These are phyloP conservation scores for Rhyacophila evoluta DNA, from an alignment of 2,888 invertebrate genomes.

Conservation along the genomic window DNA sequence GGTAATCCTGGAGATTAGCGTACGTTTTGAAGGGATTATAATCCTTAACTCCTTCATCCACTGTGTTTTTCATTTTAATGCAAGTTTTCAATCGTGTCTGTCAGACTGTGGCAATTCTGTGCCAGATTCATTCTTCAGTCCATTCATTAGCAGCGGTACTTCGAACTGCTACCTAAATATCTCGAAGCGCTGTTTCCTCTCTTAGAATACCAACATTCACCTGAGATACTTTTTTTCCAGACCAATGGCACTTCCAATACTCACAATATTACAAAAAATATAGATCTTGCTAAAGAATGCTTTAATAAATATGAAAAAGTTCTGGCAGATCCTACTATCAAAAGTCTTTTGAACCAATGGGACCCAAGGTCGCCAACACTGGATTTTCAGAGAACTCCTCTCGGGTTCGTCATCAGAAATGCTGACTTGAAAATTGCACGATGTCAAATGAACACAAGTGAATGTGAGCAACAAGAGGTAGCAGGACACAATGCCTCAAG, in stretches of 20 bases:
- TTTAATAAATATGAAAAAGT: conserved; percentile 64
- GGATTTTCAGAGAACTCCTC: conserved; percentile 73
- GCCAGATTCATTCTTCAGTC: no score
- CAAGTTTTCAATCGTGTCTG: no score
- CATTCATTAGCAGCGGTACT: no score
- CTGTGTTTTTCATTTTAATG: no score
- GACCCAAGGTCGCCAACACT: conserved; percentile 73
- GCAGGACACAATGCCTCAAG: not conserved
- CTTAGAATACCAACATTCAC: no score
- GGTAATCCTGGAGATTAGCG: no score
- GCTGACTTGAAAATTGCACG: conserved; percentile 36
- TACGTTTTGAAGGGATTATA: no score
- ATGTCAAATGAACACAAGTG: conserved; percentile 30
- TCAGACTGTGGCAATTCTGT: no score
- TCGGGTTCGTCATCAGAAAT: conserved; percentile 58
- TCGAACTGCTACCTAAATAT: no score
- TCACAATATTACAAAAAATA: conserved; percentile 64
- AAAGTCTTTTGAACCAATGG: conserved; percentile 67
- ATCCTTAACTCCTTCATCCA: no score
- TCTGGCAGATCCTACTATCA: conserved; percentile 62
- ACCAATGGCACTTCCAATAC: not conserved
- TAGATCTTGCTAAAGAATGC: conserved; percentile 64
- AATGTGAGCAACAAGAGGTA: conserved; percentile 28
- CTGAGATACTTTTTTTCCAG: not conserved
- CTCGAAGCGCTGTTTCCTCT: no score